Conservation (phyloP, 2,113 vertebrate genomes). For the Eulacestoma nigropectus region DNA sequence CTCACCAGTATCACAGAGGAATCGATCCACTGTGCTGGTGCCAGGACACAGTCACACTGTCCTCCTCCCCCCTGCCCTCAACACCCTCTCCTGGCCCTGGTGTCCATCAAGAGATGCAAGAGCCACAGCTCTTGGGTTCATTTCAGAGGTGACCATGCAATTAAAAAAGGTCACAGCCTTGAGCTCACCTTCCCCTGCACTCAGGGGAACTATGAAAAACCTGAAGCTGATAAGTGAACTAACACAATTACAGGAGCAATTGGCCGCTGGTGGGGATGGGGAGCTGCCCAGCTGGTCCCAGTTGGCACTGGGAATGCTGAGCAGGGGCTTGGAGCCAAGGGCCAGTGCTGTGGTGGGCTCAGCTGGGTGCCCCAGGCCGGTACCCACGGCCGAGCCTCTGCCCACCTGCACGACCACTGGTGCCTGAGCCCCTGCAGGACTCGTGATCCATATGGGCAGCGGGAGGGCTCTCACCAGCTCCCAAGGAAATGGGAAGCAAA, state of each 20-base stretch:
- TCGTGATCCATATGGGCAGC: neutral
- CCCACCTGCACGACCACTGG: neutral
- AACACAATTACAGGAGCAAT: neutral
- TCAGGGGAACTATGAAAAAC: neutral
- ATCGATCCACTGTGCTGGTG: neutral
- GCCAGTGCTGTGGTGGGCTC: neutral
- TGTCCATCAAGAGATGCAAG: neutral
- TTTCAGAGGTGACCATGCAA: neutral
- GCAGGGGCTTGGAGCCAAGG: neutral
- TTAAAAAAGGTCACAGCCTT: neutral
- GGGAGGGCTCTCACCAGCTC: neutral
- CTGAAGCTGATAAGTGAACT: neutral
- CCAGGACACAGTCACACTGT: neutral
- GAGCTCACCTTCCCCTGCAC: neutral
- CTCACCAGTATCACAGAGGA: neutral
- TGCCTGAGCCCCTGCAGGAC: neutral
- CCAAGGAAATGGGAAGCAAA: neutral
- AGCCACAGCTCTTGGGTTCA: neutral
- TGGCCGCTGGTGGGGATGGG: neutral
- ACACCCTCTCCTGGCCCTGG: neutral
- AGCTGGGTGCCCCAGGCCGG: accelerated
- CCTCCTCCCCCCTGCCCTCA: neutral
- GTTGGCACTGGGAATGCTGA: neutral
- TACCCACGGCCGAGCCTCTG: neutral
- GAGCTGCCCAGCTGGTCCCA: neutral